These are phyloP conservation scores for Gari tellinella DNA, from an alignment of 2,888 invertebrate genomes.

Conservation along the genomic window DNA sequence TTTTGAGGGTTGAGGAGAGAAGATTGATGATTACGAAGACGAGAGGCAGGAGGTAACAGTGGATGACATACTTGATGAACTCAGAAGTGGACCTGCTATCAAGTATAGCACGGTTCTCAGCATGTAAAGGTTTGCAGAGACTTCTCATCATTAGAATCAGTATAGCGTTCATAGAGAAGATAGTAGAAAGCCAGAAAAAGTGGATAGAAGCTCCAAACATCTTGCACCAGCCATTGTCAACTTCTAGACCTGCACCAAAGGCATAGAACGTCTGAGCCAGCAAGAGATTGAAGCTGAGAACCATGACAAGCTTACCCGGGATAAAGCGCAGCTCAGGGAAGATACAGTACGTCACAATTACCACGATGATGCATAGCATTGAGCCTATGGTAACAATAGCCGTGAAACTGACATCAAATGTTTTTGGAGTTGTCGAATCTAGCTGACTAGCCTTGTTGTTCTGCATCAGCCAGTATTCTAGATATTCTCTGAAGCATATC, in stretches of 20 bases:
- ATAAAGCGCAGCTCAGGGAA: constrained; percentile 36
- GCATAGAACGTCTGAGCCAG: constrained; percentile 33
- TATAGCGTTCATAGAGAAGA: constrained; percentile 36
- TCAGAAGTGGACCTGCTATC: constrained; percentile 18
- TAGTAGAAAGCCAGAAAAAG: constrained; percentile 37
- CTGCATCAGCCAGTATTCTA: not conserved
- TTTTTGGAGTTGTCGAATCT: not conserved
- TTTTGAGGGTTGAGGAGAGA: not conserved
- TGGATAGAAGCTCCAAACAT: constrained; percentile 36
- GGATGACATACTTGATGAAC: constrained; percentile 13
- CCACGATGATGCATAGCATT: constrained; percentile 22
- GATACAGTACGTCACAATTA: constrained; percentile 24
- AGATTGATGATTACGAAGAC: constrained; percentile 19
- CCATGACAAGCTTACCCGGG: constrained; percentile 43
- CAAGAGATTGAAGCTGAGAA: constrained; percentile 32
- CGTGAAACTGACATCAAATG: not conserved
- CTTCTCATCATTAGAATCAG: constrained; percentile 21
- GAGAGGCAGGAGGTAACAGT: constrained; percentile 14
- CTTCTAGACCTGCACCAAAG: constrained; percentile 17
- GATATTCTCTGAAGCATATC: constrained; percentile 6
- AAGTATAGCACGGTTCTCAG: constrained; percentile 1
- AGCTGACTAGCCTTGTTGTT: not conserved
- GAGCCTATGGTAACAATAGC: constrained; percentile 27
- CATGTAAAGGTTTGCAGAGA: constrained; percentile 15
- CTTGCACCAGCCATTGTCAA: constrained; percentile 14